Evolutionary conservation across 2,888 invertebrate genomes (phyloP).

Genomic region (Neocrepidodera transversa): DNA sequence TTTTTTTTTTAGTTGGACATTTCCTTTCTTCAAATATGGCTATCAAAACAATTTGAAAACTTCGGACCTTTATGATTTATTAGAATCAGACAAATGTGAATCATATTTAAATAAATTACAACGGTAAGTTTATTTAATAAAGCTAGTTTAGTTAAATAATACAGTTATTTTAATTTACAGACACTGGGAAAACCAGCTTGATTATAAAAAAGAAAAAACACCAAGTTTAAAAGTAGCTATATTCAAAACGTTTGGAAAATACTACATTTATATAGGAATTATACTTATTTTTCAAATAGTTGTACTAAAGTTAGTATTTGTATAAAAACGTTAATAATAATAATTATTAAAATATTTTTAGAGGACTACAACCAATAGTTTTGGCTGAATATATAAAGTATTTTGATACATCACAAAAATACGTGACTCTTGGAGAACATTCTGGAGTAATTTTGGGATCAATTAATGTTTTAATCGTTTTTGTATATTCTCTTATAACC

Average conservation of each 20-base stretch:
- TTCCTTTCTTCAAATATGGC: constrained; percentile 70
- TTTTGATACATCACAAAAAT: constrained; percentile 49
- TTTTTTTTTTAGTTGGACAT: constrained; percentile 75
- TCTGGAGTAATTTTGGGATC: constrained; percentile 73
- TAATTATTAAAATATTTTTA: not conserved
- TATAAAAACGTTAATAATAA: not conserved
- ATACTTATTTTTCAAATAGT: constrained; percentile 67
- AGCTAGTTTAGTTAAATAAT: no score
- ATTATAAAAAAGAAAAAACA: constrained; percentile 50
- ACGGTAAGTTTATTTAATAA: constrained; percentile 54
- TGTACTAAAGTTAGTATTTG: constrained; percentile 64
- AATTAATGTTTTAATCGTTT: constrained; percentile 66
- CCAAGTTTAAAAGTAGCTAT: constrained; percentile 70
- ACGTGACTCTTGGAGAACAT: constrained; percentile 12
- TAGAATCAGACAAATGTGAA: constrained; percentile 69
- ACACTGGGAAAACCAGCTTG: constrained; percentile 68
- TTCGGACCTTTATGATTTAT: constrained; percentile 71
- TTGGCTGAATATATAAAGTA: constrained; percentile 70
- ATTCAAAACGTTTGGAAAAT: constrained; percentile 66
- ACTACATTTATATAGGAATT: constrained; percentile 68
- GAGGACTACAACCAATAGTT: constrained; percentile 64
- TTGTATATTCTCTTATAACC: constrained; percentile 67
- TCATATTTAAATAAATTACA: constrained; percentile 71
- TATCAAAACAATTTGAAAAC: constrained; percentile 68
- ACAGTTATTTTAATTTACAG: constrained; percentile 49